Evolutionary conservation across 2,113 vertebrate species (phyloP).

Genomic region (Crotalus horridus): DNA sequence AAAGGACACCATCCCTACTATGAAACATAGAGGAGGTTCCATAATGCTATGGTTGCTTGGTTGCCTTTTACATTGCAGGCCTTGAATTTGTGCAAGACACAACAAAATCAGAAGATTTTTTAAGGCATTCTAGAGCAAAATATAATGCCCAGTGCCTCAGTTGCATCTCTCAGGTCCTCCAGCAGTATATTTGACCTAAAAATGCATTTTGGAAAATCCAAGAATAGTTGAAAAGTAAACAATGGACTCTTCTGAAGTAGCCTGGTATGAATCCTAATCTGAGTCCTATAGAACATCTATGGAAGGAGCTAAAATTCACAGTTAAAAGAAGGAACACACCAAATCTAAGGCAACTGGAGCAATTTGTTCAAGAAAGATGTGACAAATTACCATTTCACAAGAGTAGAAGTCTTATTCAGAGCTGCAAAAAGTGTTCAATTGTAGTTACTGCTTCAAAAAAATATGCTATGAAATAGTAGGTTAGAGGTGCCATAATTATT

Average conservation of each 20-base stretch:
- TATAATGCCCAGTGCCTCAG: neutral
- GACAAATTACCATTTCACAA: neutral
- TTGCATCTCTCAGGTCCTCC: neutral
- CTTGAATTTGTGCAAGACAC: neutral
- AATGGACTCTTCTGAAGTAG: neutral
- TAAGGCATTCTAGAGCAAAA: neutral
- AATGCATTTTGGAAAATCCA: neutral
- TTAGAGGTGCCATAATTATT: neutral
- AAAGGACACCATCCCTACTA: neutral
- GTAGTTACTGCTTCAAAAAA: neutral
- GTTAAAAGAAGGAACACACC: neutral
- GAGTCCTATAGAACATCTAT: neutral
- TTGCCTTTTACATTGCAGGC: neutral
- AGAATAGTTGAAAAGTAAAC: neutral
- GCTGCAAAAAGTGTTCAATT: neutral
- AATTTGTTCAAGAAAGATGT: neutral
- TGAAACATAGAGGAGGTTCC: neutral
- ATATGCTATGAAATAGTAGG: neutral
- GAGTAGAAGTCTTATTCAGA: neutral
- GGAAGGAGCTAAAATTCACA: neutral
- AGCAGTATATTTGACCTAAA: neutral
- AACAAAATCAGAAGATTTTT: neutral
- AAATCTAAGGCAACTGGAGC: neutral
- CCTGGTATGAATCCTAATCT: neutral
- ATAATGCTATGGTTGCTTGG: neutral